phyloP scores from a whole-genome alignment of 2,113 vertebrate genomes.

The Protomyctophum bolini region DNA sequence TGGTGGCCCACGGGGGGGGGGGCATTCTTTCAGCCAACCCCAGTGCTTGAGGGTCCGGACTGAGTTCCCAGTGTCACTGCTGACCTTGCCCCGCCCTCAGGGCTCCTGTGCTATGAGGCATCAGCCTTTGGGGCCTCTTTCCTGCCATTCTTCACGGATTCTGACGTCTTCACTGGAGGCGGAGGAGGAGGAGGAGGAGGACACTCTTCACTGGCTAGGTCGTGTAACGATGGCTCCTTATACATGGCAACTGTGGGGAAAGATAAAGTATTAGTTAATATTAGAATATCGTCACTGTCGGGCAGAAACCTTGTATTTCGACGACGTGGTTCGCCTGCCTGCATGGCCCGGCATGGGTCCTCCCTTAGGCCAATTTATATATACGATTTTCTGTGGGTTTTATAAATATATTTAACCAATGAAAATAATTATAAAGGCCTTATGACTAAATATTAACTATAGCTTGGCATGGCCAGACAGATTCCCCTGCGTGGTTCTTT shows the following conservation, averaged over 20 bases:
- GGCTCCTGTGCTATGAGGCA: constrained; percentile 77
- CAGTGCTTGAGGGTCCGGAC: constrained; percentile 58
- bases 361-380: too few relatives aligned
- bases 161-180: constrained; percentile 75
- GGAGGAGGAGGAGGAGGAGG: constrained; percentile 78
- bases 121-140: constrained; percentile 76
- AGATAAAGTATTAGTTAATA: constrained; percentile 29
- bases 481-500: too few relatives aligned
- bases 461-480: too few relatives aligned
- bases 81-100: constrained; percentile 70
- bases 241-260: constrained; percentile 83
- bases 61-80: constrained; percentile 61
- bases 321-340: too few relatives aligned
- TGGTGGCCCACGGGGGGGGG: constrained; percentile 27
- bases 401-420: too few relatives aligned
- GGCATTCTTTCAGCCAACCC: constrained; percentile 49
- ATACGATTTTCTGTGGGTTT: too few relatives aligned
- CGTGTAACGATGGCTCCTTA: constrained; percentile 88
- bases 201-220: constrained; percentile 78
- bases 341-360: too few relatives aligned
- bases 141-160: constrained; percentile 71
- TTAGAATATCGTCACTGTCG: too few relatives aligned
- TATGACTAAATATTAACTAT: too few relatives aligned
- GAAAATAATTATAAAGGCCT: too few relatives aligned
- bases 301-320: too few relatives aligned